These are phyloP conservation scores for Turritopsis rubra DNA, from an alignment of 30 jellyfish, hydroid and myxozoan species.

Conservation along the genomic window DNA sequence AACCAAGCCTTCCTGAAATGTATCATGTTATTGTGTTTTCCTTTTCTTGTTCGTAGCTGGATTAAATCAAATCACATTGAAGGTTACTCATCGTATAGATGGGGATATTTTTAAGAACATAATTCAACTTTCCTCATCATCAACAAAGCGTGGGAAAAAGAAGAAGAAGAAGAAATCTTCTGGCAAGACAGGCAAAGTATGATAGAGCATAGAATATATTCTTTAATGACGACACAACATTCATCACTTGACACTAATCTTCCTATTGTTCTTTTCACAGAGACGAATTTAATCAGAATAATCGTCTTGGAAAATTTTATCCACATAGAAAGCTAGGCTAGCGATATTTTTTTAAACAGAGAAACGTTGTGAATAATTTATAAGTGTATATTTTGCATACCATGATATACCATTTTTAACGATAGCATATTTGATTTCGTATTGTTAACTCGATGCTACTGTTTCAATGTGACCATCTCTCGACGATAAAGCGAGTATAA, in stretches of 20 bases:
- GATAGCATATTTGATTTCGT: too few species aligned
- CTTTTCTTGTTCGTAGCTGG: conserved; percentile 40
- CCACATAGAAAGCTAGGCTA: too few species aligned
- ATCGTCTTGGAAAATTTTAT: too few species aligned
- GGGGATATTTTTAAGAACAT: conserved; percentile 51
- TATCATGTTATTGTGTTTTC: neutral
- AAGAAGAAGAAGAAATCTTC: conserved; percentile 40
- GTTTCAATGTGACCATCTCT: too few species aligned
- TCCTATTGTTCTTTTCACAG: neutral
- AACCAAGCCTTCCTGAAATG: neutral
- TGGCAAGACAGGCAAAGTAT: conserved; percentile 60
- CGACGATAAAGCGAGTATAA: too few species aligned
- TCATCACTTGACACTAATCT: too few species aligned
- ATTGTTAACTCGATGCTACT: too few species aligned
- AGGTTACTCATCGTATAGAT: conserved; percentile 69
- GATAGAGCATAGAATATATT: neutral
- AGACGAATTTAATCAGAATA: neutral
- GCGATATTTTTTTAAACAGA: too few species aligned
- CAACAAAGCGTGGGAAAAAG: conserved; percentile 29
- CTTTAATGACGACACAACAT: too few species aligned
- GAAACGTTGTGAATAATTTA: too few species aligned
- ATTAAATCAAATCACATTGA: conserved; percentile 25
- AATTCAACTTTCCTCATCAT: conserved; percentile 45
- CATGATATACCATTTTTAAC: too few species aligned
- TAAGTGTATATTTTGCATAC: too few species aligned